A percentile compares a stretch with the other conserved stretches of the same genome.
Conservation (phyloP, 1,140 invertebrate species). For the Sarcophaga peregrina region DNA sequence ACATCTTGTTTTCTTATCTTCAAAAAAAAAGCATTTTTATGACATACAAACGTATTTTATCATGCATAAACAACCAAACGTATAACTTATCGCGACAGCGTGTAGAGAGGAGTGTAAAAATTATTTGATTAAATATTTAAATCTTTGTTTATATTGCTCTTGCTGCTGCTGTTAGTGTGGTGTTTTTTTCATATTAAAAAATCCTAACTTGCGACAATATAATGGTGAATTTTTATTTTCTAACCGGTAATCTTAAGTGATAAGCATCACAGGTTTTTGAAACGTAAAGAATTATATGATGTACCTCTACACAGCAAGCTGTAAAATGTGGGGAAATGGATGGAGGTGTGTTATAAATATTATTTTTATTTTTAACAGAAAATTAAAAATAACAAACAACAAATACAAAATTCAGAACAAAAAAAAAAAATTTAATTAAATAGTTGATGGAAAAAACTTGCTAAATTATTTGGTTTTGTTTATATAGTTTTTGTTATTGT, state of each 20-base stretch:
- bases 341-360: not conserved
- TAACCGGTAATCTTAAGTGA: not conserved
- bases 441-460: not conserved
- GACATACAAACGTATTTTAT: not conserved
- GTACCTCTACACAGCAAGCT: no score
- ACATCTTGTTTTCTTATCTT: conserved; percentile 6
- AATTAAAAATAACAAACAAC: not conserved
- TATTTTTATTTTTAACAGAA: not conserved
- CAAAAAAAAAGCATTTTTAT: no score
- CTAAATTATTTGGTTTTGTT: not conserved
- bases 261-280: conserved; percentile 9
- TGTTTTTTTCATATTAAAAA: no score
- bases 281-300: not conserved
- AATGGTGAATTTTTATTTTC: no score
- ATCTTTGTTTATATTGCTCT: no score
- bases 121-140: no score
- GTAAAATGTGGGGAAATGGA: no score
- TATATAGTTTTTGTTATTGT: not conserved
- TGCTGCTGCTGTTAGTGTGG: no score
- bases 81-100: not conserved
- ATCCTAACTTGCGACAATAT: no score
- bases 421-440: not conserved
- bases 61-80: not conserved
- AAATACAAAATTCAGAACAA: no score
- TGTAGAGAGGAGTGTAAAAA: not conserved